Evolutionary conservation across 1,140 invertebrate genomes (phyloP).

Genomic region (Trinorchestia longiramus): DNA sequence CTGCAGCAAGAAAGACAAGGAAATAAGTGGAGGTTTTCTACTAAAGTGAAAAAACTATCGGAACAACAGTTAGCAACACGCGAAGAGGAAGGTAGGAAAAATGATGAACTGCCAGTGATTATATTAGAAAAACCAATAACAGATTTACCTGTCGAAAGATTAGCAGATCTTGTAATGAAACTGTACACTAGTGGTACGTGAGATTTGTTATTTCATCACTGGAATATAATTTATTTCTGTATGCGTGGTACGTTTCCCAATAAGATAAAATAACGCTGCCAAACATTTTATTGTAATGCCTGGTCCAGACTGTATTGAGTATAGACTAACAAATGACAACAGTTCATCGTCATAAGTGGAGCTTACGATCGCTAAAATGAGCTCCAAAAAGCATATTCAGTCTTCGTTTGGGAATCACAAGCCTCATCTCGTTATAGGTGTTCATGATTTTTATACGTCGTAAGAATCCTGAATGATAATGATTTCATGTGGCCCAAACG

Average conservation of each 20-base stretch:
- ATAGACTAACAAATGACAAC: neutral
- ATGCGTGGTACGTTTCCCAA: neutral
- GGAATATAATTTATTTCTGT: neutral
- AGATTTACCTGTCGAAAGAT: conserved; percentile 15
- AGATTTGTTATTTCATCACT: neutral
- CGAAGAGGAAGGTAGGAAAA: neutral
- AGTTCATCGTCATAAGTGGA: neutral
- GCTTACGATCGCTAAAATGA: neutral
- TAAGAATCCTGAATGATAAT: too few species aligned
- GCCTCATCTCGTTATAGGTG: too few species aligned
- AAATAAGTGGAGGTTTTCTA: neutral
- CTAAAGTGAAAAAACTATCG: neutral
- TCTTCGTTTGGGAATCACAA: neutral
- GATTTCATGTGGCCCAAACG: too few species aligned
- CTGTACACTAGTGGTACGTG: neutral
- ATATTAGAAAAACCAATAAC: conserved; percentile 29
- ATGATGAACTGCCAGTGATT: neutral
- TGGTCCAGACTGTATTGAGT: neutral
- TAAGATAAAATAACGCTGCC: neutral
- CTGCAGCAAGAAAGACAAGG: neutral
- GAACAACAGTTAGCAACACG: neutral
- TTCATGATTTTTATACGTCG: too few species aligned
- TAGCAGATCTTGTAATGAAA: conserved; percentile 13
- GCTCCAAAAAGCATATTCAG: neutral
- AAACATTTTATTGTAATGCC: neutral